These are phyloP conservation scores for Drosophila tsacasi DNA, from an alignment of 1,140 invertebrate species.

Conservation along the genomic window DNA sequence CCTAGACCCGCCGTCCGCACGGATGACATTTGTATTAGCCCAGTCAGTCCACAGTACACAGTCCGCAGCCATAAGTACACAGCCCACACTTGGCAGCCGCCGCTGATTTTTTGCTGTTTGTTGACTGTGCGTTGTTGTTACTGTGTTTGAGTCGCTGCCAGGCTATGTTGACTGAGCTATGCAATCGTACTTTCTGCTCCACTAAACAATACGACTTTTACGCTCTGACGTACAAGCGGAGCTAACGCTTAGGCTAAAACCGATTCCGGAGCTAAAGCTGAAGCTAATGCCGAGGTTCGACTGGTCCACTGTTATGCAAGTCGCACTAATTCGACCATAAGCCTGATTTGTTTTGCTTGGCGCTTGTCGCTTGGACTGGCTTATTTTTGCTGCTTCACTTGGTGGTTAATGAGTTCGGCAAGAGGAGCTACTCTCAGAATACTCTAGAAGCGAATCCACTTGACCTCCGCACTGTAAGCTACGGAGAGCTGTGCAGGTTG, in stretches of 20 bases:
- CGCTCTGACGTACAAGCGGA: conserved; percentile 13
- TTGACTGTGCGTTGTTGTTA: conserved; percentile 21
- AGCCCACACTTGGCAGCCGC: conserved; percentile 40
- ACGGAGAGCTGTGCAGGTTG: neutral
- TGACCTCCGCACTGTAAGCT: neutral
- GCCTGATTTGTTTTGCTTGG: conserved; percentile 63
- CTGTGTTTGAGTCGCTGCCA: conserved; percentile 23
- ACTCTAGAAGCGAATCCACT: conserved; percentile 25
- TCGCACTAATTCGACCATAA: conserved; percentile 67
- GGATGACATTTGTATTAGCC: conserved; percentile 73
- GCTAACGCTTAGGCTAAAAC: conserved; percentile 6
- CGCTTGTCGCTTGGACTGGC: conserved; percentile 50
- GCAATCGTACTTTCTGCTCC: conserved; percentile 66
- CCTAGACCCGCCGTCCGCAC: conserved; percentile 31
- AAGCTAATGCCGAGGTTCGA: conserved; percentile 28
- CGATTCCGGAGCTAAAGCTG: conserved; percentile 10
- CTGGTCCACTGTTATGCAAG: conserved; percentile 62
- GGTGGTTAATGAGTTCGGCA: conserved; percentile 32
- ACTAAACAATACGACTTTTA: conserved; percentile 64
- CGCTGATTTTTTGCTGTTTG: conserved; percentile 28
- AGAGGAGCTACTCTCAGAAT: conserved; percentile 24
- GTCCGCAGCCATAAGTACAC: neutral
- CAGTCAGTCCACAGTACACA: neutral
- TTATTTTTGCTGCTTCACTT: conserved; percentile 41
- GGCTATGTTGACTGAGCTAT: conserved; percentile 12